Evolutionary conservation across 2,888 invertebrate genomes (phyloP).

Genomic region (Metellina segmentata): DNA sequence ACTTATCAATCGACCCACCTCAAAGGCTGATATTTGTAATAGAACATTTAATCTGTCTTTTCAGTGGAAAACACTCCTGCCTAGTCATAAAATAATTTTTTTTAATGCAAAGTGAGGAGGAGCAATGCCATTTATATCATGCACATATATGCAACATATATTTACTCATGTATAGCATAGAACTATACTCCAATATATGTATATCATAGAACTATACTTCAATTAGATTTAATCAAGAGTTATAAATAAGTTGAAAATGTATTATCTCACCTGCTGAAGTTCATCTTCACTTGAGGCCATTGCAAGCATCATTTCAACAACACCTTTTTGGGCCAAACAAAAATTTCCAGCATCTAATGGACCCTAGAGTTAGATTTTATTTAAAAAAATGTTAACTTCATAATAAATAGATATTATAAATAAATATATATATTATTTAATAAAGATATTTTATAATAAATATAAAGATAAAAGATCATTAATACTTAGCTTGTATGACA

Average conservation of each 20-base stretch:
- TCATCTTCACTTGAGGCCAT: conserved; percentile 97
- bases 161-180: too few relatives aligned
- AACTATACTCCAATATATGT: background rate
- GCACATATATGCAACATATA: too few relatives aligned
- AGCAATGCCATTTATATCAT: too few relatives aligned
- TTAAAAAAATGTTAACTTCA: background rate
- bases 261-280: conserved; percentile 85
- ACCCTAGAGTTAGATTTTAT: conserved; percentile 83
- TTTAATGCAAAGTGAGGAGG: background rate
- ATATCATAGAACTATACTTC: background rate
- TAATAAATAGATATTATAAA: background rate
- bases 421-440: too few relatives aligned
- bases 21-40: background rate
- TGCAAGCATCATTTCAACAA: conserved; percentile 96
- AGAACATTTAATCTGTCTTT: background rate
- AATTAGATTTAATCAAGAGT: background rate
- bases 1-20: too few relatives aligned
- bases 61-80: too few relatives aligned
- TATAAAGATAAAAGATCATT: too few relatives aligned
- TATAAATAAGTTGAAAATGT: background rate
- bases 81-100: background rate
- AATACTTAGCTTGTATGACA: too few relatives aligned
- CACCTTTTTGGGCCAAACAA: conserved; percentile 86
- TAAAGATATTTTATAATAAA: too few relatives aligned
- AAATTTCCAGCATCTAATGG: conserved; percentile 95